Conservation (phyloP, 2,888 invertebrate species). For the Dasysyrphus tricinctus region DNA sequence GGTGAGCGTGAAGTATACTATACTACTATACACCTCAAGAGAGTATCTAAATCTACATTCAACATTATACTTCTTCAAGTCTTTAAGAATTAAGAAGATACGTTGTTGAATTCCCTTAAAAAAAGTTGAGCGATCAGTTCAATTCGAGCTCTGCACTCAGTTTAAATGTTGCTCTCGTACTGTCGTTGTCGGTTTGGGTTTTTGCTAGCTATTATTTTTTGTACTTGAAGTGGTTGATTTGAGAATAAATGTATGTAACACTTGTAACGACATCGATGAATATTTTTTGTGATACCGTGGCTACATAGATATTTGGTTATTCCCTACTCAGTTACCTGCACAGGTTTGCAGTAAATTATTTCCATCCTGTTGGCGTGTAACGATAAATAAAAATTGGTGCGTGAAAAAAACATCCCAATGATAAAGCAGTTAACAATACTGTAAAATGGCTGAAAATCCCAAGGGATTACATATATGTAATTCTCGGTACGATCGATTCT, state of each 20-base stretch:
- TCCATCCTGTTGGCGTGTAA: conserved; percentile 47
- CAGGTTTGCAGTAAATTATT: conserved; percentile 9
- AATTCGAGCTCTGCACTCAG: conserved; percentile 51
- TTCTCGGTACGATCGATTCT: conserved; percentile 19
- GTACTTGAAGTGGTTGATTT: not conserved
- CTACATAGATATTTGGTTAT: conserved; percentile 21
- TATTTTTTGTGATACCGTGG: conserved; percentile 20
- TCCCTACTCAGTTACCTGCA: conserved; percentile 45
- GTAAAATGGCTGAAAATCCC: conserved; percentile 68
- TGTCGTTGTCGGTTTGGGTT: conserved; percentile 8
- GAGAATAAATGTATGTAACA: not conserved
- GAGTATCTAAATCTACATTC: not conserved
- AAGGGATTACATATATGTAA: conserved; percentile 32
- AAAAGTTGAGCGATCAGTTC: not conserved
- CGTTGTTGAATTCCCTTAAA: not conserved
- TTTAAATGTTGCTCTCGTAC: conserved; percentile 45
- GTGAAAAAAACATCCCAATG: not conserved
- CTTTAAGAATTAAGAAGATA: not conserved
- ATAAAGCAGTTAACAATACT: conserved; percentile 40
- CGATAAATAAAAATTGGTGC: conserved; percentile 18
- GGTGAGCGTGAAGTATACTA: not conserved
- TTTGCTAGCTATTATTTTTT: conserved; percentile 13
- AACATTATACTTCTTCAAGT: too few species aligned
- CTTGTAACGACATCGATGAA: not conserved
- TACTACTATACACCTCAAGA: not conserved